Evolutionary conservation across 2,113 vertebrate species (phyloP), one percentile per base, ranked within the genome.

Genomic region (Alouatta palliata): DNA sequence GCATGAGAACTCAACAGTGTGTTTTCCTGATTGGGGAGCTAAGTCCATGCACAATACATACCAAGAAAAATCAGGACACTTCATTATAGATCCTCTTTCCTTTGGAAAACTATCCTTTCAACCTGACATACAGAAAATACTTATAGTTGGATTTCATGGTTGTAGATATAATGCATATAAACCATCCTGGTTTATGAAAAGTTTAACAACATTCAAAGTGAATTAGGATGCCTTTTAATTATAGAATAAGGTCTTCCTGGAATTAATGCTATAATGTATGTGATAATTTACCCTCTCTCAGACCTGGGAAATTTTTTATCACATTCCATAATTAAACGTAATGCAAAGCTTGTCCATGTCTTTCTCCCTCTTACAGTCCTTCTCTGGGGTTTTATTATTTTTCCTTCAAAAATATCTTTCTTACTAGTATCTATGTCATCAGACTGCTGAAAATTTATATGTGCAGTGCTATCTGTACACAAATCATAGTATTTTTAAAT

Each of bases 181-280:
- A 82, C 71, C 84, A 79, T 80, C 25, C 4, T 86, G n/a, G 70
- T 87, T 79, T 87, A 30, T 35, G 10, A 49, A 73, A 95, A 90
- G n/a, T 70, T 52, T 68, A 95, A 97, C 70, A 81, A 96, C 90
- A 86, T 97, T 40, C 45, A 91, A 86, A 91, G 82, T 66, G 61
- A 96, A 80, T 92, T 79, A 58, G 49, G 40, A 66, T 58, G 49
- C 27, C 21, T 79, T 92, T 97, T 93, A 49, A 82, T 97, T 90
- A 77, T 84, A 43, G 52, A 90, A 84, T 95, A n/a, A 87, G 40
- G 56, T 89, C 43, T 68, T 80, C 49, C 35, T 92, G 16, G 70
- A 96, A 96, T 85, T 92, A n/a, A 87, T 82, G 89, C 43, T n/a
- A 37, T 37, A 84, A 61, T 52, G 7, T 45, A 83, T 58, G 90